A percentile compares a stretch with the other conserved stretches of the same genome.
These are phyloP conservation scores for Lasiommata megera DNA, from an alignment of 2,888 invertebrate species.

Conservation along the genomic window DNA sequence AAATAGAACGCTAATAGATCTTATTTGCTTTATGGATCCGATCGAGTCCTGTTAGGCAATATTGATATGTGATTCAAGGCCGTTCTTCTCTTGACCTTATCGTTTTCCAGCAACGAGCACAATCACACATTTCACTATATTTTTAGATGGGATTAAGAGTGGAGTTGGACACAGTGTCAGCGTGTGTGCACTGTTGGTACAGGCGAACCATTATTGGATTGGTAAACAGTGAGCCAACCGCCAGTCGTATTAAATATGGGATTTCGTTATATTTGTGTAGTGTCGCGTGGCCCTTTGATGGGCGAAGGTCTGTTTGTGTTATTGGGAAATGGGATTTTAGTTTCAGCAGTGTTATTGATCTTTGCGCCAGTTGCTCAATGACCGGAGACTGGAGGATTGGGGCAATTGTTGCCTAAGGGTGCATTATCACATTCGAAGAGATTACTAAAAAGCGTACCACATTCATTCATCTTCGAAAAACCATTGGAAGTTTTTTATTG, in stretches of 20 bases:
- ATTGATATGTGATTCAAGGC: constrained; percentile 8
- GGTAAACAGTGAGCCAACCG: constrained; percentile 6
- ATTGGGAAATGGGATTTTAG: constrained; percentile 7
- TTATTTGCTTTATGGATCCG: constrained; percentile 7
- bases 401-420: not conserved
- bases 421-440: too few relatives aligned
- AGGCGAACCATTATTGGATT: constrained; percentile 10
- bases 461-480: too few relatives aligned
- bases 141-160: not conserved
- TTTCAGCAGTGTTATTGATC: not conserved
- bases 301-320: constrained; percentile 20
- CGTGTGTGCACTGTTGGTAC: not conserved
- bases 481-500: too few relatives aligned
- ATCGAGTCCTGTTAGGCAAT: constrained; percentile 10
- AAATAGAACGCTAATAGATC: constrained; percentile 9
- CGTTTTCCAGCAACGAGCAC: not conserved
- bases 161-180: not conserved
- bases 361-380: not conserved
- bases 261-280: constrained; percentile 23
- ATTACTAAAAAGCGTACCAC: too few relatives aligned
- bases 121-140: not conserved
- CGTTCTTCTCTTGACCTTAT: constrained; percentile 4
- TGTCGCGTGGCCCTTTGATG: constrained; percentile 21
- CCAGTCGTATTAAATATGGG: constrained; percentile 14
- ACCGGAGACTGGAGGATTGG: not conserved